Percentiles rank a stretch among this genome's conserved stretches.
These are phyloP conservation scores for Lampris incognitus DNA, from an alignment of 2,113 vertebrate species.

Conservation along the genomic window DNA sequence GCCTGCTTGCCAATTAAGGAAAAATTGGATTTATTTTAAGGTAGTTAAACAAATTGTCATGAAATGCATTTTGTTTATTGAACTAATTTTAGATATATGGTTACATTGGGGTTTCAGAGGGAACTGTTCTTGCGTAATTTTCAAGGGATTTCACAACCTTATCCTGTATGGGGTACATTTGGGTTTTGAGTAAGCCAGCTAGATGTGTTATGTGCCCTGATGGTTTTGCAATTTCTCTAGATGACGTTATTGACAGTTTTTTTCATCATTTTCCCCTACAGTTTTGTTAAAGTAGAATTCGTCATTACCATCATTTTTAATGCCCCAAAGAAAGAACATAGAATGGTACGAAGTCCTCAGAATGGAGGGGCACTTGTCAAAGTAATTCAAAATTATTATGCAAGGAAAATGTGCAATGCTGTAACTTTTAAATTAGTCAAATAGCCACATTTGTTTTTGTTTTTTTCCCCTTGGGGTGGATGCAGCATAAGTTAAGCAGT, in stretches of 20 bases:
- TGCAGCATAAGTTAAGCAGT: no score
- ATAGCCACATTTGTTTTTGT: no score
- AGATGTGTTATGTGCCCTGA: not conserved
- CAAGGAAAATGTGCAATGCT: no score
- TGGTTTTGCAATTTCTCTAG: not conserved
- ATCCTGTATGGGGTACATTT: slow-evolving; percentile 25
- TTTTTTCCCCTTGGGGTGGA: no score
- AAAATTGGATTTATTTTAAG: not conserved
- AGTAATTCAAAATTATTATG: no score
- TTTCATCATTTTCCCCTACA: not conserved
- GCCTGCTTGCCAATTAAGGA: not conserved
- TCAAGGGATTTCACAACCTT: slow-evolving; percentile 50
- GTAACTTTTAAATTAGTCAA: no score
- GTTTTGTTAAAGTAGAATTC: slow-evolving; percentile 7
- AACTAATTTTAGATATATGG: not conserved
- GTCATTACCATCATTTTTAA: not conserved
- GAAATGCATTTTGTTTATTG: not conserved
- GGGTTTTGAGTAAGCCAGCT: slow-evolving; percentile 26
- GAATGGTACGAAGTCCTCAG: no score
- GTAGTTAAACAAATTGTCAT: not conserved
- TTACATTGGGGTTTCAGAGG: slow-evolving; percentile 10
- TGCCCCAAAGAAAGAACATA: not conserved
- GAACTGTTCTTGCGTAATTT: slow-evolving; percentile 35
- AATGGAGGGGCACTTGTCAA: no score
- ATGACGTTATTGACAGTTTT: not conserved